Percentiles rank a stretch among this genome's conserved stretches.
Conservation (phyloP, 2,113 vertebrate genomes). For the Ursus arctos region DNA sequence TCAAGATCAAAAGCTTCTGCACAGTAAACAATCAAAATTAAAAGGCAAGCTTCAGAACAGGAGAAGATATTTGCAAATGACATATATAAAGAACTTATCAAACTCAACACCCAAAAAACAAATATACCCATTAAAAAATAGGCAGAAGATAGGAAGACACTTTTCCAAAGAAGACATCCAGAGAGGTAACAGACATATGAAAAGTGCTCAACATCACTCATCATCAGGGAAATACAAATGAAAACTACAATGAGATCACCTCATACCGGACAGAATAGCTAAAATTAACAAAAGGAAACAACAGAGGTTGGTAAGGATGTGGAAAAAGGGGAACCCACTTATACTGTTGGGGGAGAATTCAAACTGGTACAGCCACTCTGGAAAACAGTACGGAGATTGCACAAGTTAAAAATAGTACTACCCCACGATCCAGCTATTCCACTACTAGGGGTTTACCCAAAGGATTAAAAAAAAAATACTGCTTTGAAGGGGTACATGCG, state of each 20-base stretch:
- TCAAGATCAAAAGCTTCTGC: not conserved
- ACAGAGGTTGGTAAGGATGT: not conserved
- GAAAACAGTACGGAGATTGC: not conserved
- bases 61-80: not conserved
- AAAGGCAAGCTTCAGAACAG: not conserved
- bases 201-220: not conserved
- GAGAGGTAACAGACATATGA: not conserved
- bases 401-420: not conserved
- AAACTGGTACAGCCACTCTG: not conserved
- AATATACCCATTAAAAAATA: not conserved
- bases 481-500: not conserved
- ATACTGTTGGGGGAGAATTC: not conserved
- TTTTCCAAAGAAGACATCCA: not conserved
- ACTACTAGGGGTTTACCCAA: not conserved
- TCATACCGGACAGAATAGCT: not conserved
- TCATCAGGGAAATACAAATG: not conserved
- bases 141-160: not conserved
- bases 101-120: not conserved
- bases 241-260: not conserved
- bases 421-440: not conserved
- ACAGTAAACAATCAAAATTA: not conserved
- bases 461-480: not conserved
- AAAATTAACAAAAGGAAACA: not conserved
- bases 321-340: not conserved
- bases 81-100: not conserved